Base-by-base conservation (phyloP, 2,797 vertebrate genomes). In the Rhadinocentrus ornatus region DNA sequence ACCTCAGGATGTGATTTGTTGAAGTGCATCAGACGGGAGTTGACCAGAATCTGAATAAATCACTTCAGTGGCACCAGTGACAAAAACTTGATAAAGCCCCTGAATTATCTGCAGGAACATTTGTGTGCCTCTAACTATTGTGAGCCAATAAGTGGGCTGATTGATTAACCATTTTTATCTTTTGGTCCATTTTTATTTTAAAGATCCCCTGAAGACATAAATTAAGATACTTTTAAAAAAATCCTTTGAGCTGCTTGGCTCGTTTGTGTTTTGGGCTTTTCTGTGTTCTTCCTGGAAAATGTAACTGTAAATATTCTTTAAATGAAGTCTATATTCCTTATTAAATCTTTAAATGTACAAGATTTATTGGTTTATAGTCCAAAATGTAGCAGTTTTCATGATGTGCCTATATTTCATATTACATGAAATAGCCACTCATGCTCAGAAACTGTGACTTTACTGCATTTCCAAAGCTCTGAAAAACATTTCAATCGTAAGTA, bases 1-100 rank as follows among this genome's bases (percentile, higher is more conserved):
- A 88, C 89, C 84, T 82, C 86, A 85, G 86, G 90, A 90, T 75
- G 84, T 86, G 90, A 93, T 93, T 92, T 93, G 90, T 88, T 84
- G 72, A 83, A 63, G 79, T 62, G 82, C 82, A 88, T 90, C 85
- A 92, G 91, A 93, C 88, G 86, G 89, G 90, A 93, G 89, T 92
- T 75, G 73, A 91, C 90, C 85, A 85, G 76, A 88, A 83, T 82
- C 66, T 44, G 86, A 86, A 92, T 92, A 89, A 92, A 92, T 93
- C 91, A 92, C 76, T 76, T 81, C 69, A 75, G 67, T 91, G 93
- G 93, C 92, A 92, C 92, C 92, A 90, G 78, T 83, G 86, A 93
- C 86, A 92, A 91, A 91, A 85, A 59, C 50, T 53, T 78, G 77
- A 89, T 88, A 86, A 89, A 66, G 48, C 63, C 69, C 31, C 37